Base-by-base conservation (phyloP, 2,888 invertebrate species). In the Galerucella pusilla region DNA sequence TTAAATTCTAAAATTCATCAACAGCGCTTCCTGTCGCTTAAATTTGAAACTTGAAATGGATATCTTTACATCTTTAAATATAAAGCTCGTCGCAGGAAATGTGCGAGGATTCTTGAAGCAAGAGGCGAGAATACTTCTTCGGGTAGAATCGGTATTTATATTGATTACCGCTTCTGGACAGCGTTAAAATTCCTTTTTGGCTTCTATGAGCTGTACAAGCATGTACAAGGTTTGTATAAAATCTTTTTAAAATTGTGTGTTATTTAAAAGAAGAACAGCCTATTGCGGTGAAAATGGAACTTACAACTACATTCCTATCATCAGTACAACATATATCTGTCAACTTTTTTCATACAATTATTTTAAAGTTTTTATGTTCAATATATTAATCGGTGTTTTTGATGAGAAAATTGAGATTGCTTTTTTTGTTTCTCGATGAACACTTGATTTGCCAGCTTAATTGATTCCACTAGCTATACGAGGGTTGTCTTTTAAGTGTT, bases 21-120 rank as follows among this genome's bases (percentile, higher is more conserved):
- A 78, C 77, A 83, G 85, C 84, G 85, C 85, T 80, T 82, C 83
- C 85, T 86, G 81, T 81, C 83, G 85, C 73, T 72, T 77, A 75
- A 81, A 79, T 78, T 78, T 79, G 78, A 82, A 84, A 83, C 83
- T 82, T 80, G 70, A 73, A 54, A 35, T 66, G 68, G 71, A 77
- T 80, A 82, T 83, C 82, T 81, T 81, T 77, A 77, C 77, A 78
- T 73, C 74, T 77, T 77, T 68, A 73, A 71, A 73, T 75, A 57
- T 71, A 54, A 16, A 54, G 49, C 64, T 80, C 81, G 81, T 82
- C 79, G 69, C 76, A 78, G 83, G 83, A 83, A 85, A 85, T 84
- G 84, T 82, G 81, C 80, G 68, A 75, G 70, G 77, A 80, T 81
- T 81, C 81, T 77, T 75, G 28, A 46, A 63, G 14, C 84, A 81